Conservation (phyloP, 2,113 vertebrate species). For the Pelecanoides urinatrix region DNA sequence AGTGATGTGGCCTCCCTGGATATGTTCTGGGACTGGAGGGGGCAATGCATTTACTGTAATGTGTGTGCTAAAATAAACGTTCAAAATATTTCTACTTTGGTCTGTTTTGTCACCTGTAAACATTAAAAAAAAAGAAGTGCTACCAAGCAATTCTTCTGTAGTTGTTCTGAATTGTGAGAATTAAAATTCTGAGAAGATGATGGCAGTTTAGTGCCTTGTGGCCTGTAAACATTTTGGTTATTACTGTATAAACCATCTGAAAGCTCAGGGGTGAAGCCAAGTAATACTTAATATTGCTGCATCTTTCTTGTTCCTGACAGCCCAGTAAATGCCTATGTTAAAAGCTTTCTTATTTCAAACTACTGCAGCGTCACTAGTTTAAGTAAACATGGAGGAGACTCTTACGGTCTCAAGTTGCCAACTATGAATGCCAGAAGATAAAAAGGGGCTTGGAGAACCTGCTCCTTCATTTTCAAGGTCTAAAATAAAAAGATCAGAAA, state of each 20-base stretch:
- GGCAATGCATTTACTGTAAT: background rate
- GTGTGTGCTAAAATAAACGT: background rate
- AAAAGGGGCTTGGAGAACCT: background rate
- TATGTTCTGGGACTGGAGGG: background rate
- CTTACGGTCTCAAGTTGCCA: background rate
- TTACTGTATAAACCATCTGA: background rate
- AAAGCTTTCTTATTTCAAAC: conserved; percentile 8
- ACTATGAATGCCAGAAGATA: background rate
- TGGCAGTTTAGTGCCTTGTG: background rate
- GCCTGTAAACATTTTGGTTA: background rate
- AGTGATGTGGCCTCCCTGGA: background rate
- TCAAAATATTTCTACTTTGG: background rate
- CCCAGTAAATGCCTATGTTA: background rate
- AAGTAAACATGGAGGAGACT: background rate
- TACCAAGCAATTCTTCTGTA: background rate
- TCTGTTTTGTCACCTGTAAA: background rate
- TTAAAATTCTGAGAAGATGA: background rate
- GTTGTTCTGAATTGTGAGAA: background rate
- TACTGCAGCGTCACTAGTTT: background rate
- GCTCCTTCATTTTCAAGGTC: background rate
- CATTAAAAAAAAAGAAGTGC: background rate
- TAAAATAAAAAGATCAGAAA: background rate
- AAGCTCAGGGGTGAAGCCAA: background rate
- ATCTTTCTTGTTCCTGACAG: background rate
- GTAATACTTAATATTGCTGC: background rate